Percentiles rank a stretch among this genome's conserved stretches.
Evolutionary conservation across 2,113 vertebrate genomes (phyloP).

Genomic region (Caranx ignobilis): DNA sequence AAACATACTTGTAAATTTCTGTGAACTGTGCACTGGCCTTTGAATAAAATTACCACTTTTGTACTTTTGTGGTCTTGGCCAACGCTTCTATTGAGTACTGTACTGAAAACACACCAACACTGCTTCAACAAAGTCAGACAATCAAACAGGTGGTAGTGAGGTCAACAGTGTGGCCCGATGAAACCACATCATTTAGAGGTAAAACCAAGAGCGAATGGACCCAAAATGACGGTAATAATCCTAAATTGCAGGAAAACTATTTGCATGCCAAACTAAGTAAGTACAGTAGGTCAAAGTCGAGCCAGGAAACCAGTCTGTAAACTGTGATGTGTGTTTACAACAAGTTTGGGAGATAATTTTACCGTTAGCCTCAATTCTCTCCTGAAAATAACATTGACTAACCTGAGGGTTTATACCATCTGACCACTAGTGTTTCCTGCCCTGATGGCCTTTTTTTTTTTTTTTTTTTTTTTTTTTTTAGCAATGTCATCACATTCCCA

Average conservation of each 20-base stretch:
- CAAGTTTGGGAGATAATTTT: neutral
- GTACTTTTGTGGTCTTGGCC: neutral
- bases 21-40: neutral
- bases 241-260: slow-evolving; percentile 36
- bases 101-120: neutral
- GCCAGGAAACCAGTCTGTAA: neutral
- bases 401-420: neutral
- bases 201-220: neutral
- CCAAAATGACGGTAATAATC: slow-evolving; percentile 8
- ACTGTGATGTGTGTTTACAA: neutral
- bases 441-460: neutral
- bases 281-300: slow-evolving; percentile 10
- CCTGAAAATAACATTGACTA: neutral
- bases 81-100: neutral
- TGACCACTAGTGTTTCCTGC: neutral
- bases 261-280: neutral
- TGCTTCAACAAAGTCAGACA: neutral
- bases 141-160: slow-evolving; percentile 12
- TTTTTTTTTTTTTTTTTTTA: neutral
- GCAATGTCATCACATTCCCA: neutral
- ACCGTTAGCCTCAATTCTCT: neutral
- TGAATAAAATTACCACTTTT: neutral
- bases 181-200: neutral
- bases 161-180: neutral
- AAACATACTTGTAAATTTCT: slow-evolving; percentile 17